phyloP scores from a whole-genome alignment of 1,140 invertebrate species.

The Choristoneura fumiferana region DNA sequence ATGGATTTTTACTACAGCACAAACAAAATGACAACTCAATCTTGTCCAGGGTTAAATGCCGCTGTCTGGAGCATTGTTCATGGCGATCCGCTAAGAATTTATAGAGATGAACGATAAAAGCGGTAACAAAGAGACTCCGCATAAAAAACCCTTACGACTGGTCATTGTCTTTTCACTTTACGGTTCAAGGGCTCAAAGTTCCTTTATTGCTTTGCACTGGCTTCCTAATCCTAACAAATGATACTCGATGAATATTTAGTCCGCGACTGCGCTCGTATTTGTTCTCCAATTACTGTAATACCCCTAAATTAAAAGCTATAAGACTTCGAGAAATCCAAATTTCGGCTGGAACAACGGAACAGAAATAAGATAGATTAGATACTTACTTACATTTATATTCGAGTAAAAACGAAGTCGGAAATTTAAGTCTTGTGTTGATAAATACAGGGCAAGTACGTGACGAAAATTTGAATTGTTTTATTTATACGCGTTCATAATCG shows the following conservation, averaged over 20 bases:
- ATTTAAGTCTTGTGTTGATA: no score
- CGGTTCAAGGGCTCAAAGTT: conserved; percentile 1
- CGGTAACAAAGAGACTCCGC: background rate
- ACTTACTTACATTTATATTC: no score
- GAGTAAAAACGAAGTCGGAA: no score
- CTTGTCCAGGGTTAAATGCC: no score
- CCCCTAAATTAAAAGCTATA: conserved; percentile 5
- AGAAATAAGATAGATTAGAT: no score
- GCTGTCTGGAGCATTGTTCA: no score
- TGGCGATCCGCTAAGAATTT: background rate
- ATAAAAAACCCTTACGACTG: conserved; percentile 16
- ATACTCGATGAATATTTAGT: background rate
- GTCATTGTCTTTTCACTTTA: conserved; percentile 17
- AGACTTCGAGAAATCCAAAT: background rate
- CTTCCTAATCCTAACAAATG: conserved; percentile 11
- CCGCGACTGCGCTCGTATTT: background rate
- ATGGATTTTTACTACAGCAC: no score
- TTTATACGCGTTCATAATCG: no score
- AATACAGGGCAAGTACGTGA: no score
- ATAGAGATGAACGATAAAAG: conserved; percentile 11
- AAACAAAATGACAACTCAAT: no score
- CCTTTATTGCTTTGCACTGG: background rate
- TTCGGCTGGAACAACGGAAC: no score
- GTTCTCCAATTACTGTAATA: conserved; percentile 5
- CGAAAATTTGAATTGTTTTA: no score